These are phyloP conservation scores for Limnephilus marmoratus DNA, from an alignment of 2,888 invertebrate species.

Conservation along the genomic window DNA sequence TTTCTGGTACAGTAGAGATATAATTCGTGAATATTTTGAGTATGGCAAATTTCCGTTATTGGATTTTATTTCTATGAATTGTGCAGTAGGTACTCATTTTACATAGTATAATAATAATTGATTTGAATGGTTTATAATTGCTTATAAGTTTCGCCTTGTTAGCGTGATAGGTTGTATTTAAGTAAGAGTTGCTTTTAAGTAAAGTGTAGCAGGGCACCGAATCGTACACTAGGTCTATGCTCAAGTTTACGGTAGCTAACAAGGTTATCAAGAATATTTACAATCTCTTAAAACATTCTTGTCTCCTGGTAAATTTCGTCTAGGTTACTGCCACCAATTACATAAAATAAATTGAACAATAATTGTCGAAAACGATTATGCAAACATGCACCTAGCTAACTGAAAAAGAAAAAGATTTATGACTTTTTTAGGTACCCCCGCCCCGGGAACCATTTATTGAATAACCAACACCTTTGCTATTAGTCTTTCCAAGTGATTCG, in stretches of 20 bases:
- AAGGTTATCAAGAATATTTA: not conserved
- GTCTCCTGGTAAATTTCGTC: not conserved
- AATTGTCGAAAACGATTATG: not conserved
- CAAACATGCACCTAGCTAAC: not conserved
- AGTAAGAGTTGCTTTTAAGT: not conserved
- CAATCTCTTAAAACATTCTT: not conserved
- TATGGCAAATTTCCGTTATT: not conserved
- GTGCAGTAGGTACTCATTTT: too few species aligned
- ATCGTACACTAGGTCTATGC: not conserved
- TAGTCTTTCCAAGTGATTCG: too few species aligned
- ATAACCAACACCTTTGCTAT: too few species aligned
- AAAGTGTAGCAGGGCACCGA: not conserved
- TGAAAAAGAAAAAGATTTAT: not conserved
- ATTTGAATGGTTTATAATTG: too few species aligned
- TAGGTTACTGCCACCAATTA: not conserved
- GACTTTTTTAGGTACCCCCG: too few species aligned
- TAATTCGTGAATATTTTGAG: not conserved
- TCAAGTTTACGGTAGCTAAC: not conserved
- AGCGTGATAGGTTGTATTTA: too few species aligned
- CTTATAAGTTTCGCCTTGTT: too few species aligned
- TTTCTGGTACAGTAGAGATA: not conserved
- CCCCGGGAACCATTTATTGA: too few species aligned
- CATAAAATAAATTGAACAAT: not conserved
- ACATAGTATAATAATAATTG: too few species aligned
- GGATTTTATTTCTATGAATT: too few species aligned